Evolutionary conservation across 2,797 vertebrate species (phyloP).

Genomic region (Podarcis lilfordi): DNA sequence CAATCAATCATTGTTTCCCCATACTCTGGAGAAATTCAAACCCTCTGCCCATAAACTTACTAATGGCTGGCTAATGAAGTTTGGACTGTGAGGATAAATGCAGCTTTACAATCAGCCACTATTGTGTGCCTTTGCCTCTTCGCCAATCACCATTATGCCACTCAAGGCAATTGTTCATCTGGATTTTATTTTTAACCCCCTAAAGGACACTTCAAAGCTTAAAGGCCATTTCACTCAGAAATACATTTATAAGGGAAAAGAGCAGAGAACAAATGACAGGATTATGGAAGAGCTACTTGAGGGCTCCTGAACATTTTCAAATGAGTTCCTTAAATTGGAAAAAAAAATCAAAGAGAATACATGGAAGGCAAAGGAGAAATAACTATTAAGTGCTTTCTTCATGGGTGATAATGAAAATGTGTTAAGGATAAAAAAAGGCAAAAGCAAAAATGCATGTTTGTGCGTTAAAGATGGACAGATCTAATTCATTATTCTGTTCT

Average conservation of each 20-base stretch:
- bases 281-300: slow-evolving; percentile 30
- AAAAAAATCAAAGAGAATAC: rapidly evolving
- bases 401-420: rapidly evolving
- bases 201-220: slow-evolving; percentile 23
- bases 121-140: slow-evolving; percentile 32
- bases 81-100: slow-evolving; percentile 20
- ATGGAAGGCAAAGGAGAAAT: neutral
- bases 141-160: slow-evolving; percentile 44
- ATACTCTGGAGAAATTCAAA: neutral
- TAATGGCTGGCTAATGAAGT: slow-evolving; percentile 28
- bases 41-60: slow-evolving; percentile 5
- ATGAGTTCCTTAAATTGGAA: neutral
- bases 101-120: slow-evolving; percentile 47
- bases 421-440: neutral
- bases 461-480: neutral
- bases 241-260: slow-evolving; percentile 10
- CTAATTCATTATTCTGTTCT: neutral
- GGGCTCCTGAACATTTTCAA: slow-evolving; percentile 48
- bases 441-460: neutral
- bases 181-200: slow-evolving; percentile 11
- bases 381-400: neutral
- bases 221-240: slow-evolving; percentile 27
- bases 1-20: slow-evolving; percentile 10
- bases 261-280: slow-evolving; percentile 7
- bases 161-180: slow-evolving; percentile 54